These are phyloP conservation scores for Euura lappo DNA, from an alignment of 1,140 invertebrate species.

Conservation along the genomic window DNA sequence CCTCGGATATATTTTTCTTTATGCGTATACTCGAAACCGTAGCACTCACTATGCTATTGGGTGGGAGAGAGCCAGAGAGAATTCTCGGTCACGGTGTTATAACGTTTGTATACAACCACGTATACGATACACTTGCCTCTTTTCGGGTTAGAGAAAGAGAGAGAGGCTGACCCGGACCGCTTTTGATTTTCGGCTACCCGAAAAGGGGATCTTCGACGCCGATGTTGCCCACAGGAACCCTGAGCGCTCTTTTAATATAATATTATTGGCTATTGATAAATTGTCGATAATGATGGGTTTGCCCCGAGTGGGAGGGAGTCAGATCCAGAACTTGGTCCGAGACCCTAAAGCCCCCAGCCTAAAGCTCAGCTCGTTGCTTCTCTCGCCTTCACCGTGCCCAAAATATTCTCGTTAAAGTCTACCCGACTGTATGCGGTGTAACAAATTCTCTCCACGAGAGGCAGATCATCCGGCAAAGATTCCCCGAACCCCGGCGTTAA, in stretches of 20 bases:
- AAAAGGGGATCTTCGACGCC: conserved; percentile 15
- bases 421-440: too few relatives aligned
- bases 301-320: conserved; percentile 25
- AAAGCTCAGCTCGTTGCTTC: conserved; percentile 4
- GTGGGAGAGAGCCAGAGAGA: conserved; percentile 4
- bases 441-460: too few relatives aligned
- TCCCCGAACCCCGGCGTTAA: too few relatives aligned
- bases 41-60: too few relatives aligned
- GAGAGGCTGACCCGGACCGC: background rate
- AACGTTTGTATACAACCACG: too few relatives aligned
- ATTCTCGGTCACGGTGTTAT: too few relatives aligned
- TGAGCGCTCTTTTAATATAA: conserved; percentile 59
- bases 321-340: conserved; percentile 18
- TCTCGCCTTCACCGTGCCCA: background rate
- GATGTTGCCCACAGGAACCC: conserved; percentile 10
- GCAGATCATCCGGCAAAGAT: too few relatives aligned
- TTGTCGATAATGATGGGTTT: conserved; percentile 63
- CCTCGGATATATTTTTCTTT: too few relatives aligned
- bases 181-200: background rate
- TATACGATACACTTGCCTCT: too few relatives aligned
- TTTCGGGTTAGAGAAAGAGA: conserved; percentile 19
- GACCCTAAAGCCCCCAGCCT: conserved; percentile 25
- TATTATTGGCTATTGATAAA: conserved; percentile 65
- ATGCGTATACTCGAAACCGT: too few relatives aligned
- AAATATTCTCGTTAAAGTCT: background rate